Percentiles rank a stretch among this genome's conserved stretches.
Conservation (phyloP, 2,797 vertebrate species). For the Rhynchotus rufescens region DNA sequence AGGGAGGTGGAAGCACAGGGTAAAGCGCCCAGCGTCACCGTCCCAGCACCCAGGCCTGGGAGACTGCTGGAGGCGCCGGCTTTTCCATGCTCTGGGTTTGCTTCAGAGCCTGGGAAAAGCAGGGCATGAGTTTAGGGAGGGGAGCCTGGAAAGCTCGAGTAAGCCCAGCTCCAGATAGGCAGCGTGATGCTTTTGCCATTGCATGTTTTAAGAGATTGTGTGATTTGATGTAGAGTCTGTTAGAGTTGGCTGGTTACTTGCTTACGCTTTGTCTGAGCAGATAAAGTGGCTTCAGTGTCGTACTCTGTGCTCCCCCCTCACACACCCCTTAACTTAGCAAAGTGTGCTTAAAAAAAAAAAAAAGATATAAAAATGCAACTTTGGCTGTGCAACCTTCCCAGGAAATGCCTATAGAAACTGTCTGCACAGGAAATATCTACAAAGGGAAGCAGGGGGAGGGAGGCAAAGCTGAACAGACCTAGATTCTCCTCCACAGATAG, state of each 20-base stretch:
- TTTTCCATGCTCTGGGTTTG: background rate
- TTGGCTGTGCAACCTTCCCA: background rate
- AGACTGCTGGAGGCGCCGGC: background rate
- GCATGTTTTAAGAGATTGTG: background rate
- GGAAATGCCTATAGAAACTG: background rate
- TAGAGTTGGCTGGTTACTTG: conserved; percentile 36
- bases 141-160: background rate
- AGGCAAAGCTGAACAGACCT: background rate
- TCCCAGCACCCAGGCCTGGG: background rate
- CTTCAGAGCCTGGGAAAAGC: background rate
- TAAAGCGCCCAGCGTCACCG: background rate
- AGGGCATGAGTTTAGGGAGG: background rate
- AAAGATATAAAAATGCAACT: background rate
- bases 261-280: background rate
- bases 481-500: background rate
- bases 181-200: background rate
- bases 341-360: background rate
- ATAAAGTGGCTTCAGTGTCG: background rate
- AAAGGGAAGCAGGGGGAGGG: background rate
- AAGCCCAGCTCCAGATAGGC: background rate
- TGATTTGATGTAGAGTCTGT: background rate
- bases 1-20: background rate
- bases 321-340: background rate
- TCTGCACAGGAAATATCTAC: conserved; percentile 31
- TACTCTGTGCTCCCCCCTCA: background rate